Percentiles rank a stretch among this genome's conserved stretches.
Conservation (phyloP, 2,888 invertebrate species). For the Diogma glabrata region DNA sequence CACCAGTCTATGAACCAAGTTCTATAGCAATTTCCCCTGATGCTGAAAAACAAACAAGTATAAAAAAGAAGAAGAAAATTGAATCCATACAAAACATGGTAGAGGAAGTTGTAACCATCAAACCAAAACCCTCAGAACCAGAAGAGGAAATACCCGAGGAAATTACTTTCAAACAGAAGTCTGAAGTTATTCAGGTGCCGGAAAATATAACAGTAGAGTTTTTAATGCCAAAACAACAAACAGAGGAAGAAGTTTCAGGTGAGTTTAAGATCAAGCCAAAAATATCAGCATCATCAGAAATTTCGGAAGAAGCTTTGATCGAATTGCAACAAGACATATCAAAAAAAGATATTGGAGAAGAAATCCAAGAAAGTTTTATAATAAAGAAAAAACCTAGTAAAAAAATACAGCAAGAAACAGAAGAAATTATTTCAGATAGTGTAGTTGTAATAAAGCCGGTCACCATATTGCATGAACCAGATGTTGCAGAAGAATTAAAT, state of each 20-base stretch:
- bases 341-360: constrained; percentile 24
- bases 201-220: too few species aligned
- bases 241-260: constrained; percentile 24
- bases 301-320: too few species aligned
- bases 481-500: constrained; percentile 7
- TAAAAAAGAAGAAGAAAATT: too few species aligned
- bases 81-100: constrained; percentile 23
- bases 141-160: constrained; percentile 20
- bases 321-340: too few species aligned
- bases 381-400: too few species aligned
- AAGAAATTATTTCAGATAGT: constrained; percentile 11
- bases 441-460: background rate
- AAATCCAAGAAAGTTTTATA: constrained; percentile 26
- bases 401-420: too few species aligned
- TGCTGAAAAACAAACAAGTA: too few species aligned
- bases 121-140: constrained; percentile 18
- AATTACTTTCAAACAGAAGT: constrained; percentile 22
- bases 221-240: constrained; percentile 27
- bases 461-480: background rate
- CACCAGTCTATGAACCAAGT: constrained; percentile 23
- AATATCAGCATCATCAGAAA: too few species aligned
- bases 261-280: constrained; percentile 23
- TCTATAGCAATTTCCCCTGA: constrained; percentile 28
- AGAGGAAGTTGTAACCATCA: constrained; percentile 22
- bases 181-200: constrained; percentile 23